phyloP scores from a whole-genome alignment of 2,888 invertebrate species.

The Venusia cambrica region DNA sequence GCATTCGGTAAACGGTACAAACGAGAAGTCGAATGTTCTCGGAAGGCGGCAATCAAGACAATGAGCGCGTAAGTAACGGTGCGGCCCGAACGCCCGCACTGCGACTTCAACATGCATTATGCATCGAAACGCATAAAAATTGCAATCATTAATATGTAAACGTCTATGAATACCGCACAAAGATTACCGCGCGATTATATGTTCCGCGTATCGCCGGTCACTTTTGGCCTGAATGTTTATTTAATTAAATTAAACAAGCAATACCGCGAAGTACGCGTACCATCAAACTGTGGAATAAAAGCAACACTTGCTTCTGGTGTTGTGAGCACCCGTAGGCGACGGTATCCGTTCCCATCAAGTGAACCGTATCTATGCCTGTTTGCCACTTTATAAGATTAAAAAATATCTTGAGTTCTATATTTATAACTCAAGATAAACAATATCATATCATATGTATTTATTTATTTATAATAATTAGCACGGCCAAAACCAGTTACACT shows the following conservation, averaged over 20 bases:
- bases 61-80: constrained; percentile 64
- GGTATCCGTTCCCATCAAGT: too few relatives aligned
- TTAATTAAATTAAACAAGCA: constrained; percentile 7
- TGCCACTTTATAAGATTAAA: too few relatives aligned
- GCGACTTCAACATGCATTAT: constrained; percentile 54
- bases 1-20: constrained; percentile 71
- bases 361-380: too few relatives aligned
- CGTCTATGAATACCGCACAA: constrained; percentile 34
- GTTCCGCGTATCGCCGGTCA: constrained; percentile 19
- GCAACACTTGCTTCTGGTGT: too few relatives aligned
- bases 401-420: too few relatives aligned
- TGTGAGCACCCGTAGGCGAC: too few relatives aligned
- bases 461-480: too few relatives aligned
- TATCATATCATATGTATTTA: too few relatives aligned
- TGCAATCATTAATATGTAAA: constrained; percentile 51
- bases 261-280: too few relatives aligned
- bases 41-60: constrained; percentile 72
- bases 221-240: constrained; percentile 18
- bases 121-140: constrained; percentile 54
- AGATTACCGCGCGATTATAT: constrained; percentile 16
- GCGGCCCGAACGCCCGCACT: constrained; percentile 33
- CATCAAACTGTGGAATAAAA: too few relatives aligned
- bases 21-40: constrained; percentile 68
- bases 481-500: too few relatives aligned
- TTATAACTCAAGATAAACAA: too few relatives aligned